Base-by-base conservation (phyloP, 1,140 invertebrate genomes). In the Pentalonia nigronervosa region DNA sequence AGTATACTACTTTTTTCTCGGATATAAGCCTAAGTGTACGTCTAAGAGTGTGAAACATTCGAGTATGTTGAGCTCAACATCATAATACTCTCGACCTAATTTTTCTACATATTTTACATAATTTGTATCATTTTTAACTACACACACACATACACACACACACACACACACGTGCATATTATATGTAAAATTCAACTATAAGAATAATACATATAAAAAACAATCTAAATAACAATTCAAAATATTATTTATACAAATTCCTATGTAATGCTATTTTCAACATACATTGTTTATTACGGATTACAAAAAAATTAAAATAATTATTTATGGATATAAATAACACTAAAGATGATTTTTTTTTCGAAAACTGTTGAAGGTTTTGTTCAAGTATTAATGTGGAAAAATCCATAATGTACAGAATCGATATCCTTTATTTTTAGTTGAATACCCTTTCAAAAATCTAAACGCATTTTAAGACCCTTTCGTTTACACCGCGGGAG, bases 401-500 rank as follows among this genome's bases (percentile, higher is more conserved):
- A 83, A 92, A 92, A 81, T 83, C 60, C 47, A 53, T 92, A 34
- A 92, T 92, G n/a, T 50, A 36, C 67, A 92, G 14, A 92, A 92
- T 92, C 90, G 45, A 92, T 92, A 83, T 67, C 90, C 36, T 83
- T 92, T 92, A 67, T 92, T 56, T 83, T 92, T 92, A 92, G 90
- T 92, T 30, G 45, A 92, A 30, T 92, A 47, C 67, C 25, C 47
- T 92, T 92, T 92, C 23, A 83, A 92, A 92, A 83, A 56, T 83
- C 34, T 83, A 81, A 92, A 92, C 45, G 76, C 76, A 83, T 76
- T 92, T 92, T 48, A 91, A 92, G 45, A 83, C 67, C 90, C 90
- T 83, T 92, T 81, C 67, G 14, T 50, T 91, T 83, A 92, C 45
- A 36, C 41, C 90, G 67, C 67, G 21, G 25, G 67, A 92, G 21